Conservation (phyloP, 37 sponge, comb jelly and placozoan genomes). For the Axinella damicornis region DNA sequence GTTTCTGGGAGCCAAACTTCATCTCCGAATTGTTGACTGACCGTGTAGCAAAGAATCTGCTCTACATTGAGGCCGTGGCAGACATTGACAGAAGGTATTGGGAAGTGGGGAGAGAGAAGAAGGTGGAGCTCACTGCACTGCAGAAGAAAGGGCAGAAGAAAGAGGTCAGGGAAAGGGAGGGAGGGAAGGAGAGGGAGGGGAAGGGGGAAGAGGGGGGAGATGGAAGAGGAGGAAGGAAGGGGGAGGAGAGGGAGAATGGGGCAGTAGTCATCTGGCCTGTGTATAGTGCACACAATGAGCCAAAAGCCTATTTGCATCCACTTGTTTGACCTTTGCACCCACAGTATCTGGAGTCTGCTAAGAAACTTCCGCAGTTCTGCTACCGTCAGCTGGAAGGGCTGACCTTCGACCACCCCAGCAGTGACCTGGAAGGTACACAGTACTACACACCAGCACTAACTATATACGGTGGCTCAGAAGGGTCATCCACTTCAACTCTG, state of each 20-base stretch:
- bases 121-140: conserved; percentile 5
- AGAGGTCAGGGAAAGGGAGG: conserved; percentile 37
- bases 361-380: conserved; percentile 27
- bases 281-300: background rate
- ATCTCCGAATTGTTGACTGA: conserved; percentile 22
- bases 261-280: background rate
- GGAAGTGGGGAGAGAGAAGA: background rate
- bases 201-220: background rate
- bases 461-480: too few relatives aligned
- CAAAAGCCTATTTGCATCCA: background rate
- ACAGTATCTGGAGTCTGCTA: conserved; percentile 45
- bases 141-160: conserved; percentile 56
- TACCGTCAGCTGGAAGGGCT: conserved; percentile 39
- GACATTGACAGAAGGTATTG: background rate
- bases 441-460: too few relatives aligned
- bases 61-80: conserved; percentile 49
- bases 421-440: conserved; percentile 13
- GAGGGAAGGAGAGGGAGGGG: conserved; percentile 10
- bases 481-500: too few relatives aligned
- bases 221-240: background rate
- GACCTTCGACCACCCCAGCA: conserved; percentile 22
- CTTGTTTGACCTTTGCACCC: background rate
- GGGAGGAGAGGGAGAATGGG: background rate
- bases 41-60: conserved; percentile 40
- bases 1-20: conserved; percentile 46